Evolutionary conservation across 2,888 invertebrate genomes (phyloP).

Genomic region (Liodrosophila aerea): DNA sequence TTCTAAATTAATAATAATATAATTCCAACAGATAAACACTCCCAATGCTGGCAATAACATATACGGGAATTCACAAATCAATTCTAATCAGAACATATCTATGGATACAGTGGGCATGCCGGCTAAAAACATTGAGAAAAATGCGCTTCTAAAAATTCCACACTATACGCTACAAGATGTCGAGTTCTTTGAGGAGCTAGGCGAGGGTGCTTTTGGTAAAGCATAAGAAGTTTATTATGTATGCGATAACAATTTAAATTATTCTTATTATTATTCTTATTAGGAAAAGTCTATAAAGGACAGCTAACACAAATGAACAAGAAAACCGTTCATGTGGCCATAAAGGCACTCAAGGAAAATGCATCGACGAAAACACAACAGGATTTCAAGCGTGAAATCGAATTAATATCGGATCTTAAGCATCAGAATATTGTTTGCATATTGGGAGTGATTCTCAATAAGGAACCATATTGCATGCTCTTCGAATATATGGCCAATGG

Average conservation of each 20-base stretch:
- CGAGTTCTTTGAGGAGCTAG: constrained; percentile 93
- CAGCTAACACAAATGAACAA: constrained; percentile 88
- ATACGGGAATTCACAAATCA: constrained; percentile 90
- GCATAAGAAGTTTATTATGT: not conserved
- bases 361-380: constrained; percentile 94
- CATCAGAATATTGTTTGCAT: constrained; percentile 98
- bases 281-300: constrained; percentile 95
- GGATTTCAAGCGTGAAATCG: constrained; percentile 96
- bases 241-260: not conserved
- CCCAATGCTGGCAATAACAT: constrained; percentile 91
- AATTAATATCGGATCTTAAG: constrained; percentile 95
- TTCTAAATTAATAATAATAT: not conserved
- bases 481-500: constrained; percentile 99
- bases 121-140: constrained; percentile 82
- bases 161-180: constrained; percentile 94
- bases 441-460: constrained; percentile 94
- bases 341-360: constrained; percentile 96
- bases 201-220: constrained; percentile 96
- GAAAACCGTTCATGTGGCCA: constrained; percentile 91
- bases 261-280: not conserved
- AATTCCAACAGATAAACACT: constrained; percentile 84
- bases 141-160: constrained; percentile 85
- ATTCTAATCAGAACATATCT: constrained; percentile 86
- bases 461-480: constrained; percentile 96
- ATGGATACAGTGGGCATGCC: constrained; percentile 80